A percentile compares a stretch with the other conserved stretches of the same genome.
Evolutionary conservation across 2,888 invertebrate species (phyloP).

Genomic region (Xestia xanthographa): DNA sequence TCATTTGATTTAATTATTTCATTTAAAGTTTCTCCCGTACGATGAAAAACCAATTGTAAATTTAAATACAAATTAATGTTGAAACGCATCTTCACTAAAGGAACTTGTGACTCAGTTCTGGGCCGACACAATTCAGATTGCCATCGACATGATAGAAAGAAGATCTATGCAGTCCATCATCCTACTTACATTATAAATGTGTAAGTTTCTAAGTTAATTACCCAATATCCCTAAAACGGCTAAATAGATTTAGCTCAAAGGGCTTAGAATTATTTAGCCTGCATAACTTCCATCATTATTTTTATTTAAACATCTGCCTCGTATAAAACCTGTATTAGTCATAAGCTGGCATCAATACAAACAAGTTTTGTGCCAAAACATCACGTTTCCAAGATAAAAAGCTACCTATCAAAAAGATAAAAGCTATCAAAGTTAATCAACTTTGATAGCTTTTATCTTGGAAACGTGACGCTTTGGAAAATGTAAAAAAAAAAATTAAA

Average conservation of each 20-base stretch:
- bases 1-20: not conserved
- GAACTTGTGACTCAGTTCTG: not conserved
- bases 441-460: no score
- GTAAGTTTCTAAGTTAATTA: not conserved
- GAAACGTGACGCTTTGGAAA: no score
- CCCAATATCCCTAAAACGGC: not conserved
- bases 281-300: not conserved
- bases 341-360: no score
- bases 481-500: no score
- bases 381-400: no score
- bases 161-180: not conserved
- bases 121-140: not conserved
- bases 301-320: no score
- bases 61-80: slow-evolving; percentile 29
- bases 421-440: no score
- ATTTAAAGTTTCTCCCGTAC: not conserved
- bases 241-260: not conserved
- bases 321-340: no score
- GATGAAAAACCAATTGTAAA: not conserved
- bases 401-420: no score
- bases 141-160: not conserved
- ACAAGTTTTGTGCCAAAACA: no score
- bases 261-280: not conserved
- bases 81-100: not conserved
- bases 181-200: not conserved